Percentiles rank a stretch among this genome's conserved stretches.
phyloP scores from a whole-genome alignment of 2,113 vertebrate species.

The Symphodus melops region DNA sequence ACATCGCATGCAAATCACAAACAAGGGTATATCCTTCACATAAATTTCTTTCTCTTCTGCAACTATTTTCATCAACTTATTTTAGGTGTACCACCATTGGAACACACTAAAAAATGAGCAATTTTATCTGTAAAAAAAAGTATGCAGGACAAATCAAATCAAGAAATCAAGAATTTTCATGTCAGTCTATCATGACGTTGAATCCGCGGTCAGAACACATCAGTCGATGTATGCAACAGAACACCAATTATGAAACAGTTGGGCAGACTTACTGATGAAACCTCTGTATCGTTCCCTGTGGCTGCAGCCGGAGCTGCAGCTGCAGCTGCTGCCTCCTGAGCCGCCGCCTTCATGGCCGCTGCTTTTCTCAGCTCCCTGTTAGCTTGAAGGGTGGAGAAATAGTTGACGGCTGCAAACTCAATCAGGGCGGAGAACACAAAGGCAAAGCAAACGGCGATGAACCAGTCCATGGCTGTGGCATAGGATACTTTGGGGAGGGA shows the following conservation, averaged over 20 bases:
- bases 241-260: slow-evolving; percentile 2
- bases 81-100: too few relatives aligned
- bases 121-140: too few relatives aligned
- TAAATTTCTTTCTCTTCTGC: too few relatives aligned
- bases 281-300: slow-evolving; percentile 81
- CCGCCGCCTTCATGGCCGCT: slow-evolving; percentile 82
- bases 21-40: too few relatives aligned
- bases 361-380: slow-evolving; percentile 87
- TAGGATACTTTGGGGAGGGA: slow-evolving; percentile 97
- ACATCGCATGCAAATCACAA: too few relatives aligned
- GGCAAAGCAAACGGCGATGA: slow-evolving; percentile 97
- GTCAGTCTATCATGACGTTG: too few relatives aligned
- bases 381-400: slow-evolving; percentile 95
- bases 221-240: background rate
- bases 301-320: slow-evolving; percentile 48
- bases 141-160: too few relatives aligned
- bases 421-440: slow-evolving; percentile 98
- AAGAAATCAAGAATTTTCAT: too few relatives aligned
- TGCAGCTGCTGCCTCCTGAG: slow-evolving; percentile 79
- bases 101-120: too few relatives aligned
- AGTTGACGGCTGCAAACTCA: slow-evolving; percentile 98
- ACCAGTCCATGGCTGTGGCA: slow-evolving; percentile 97
- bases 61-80: too few relatives aligned
- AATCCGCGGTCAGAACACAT: background rate
- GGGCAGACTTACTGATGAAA: slow-evolving; percentile 86